Conservation (phyloP, 2,113 vertebrate species). For the Isurus oxyrinchus region DNA sequence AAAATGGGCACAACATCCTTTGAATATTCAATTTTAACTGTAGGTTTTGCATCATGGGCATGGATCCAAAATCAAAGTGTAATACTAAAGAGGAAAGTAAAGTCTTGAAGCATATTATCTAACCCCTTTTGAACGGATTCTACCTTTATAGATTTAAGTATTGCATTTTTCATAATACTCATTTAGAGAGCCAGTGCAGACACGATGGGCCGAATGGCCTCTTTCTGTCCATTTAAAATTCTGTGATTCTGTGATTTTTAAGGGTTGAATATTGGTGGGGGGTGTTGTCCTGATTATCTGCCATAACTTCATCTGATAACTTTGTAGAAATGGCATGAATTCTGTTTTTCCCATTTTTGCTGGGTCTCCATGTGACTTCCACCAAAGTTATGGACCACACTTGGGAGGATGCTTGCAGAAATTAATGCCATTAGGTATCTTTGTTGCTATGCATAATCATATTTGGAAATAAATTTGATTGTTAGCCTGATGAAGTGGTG, state of each 20-base stretch:
- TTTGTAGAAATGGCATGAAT: neutral
- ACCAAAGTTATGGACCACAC: neutral
- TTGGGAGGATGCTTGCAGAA: neutral
- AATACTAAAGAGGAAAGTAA: neutral
- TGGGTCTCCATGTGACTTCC: neutral
- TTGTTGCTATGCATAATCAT: neutral
- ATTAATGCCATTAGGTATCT: neutral
- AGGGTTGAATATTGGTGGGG: neutral
- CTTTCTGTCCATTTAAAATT: too few species aligned
- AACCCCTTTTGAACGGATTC: neutral
- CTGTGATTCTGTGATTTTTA: neutral
- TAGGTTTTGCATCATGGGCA: neutral
- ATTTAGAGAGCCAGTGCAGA: too few species aligned
- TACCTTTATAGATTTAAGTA: neutral
- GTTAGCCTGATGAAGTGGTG: neutral
- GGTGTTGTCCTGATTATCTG: neutral
- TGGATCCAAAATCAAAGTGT: neutral
- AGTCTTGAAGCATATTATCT: neutral
- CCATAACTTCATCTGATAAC: neutral
- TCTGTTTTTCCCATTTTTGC: neutral
- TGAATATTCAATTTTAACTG: neutral
- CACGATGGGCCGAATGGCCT: too few species aligned
- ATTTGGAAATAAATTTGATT: neutral
- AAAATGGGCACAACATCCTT: neutral
- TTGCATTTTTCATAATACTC: neutral